phyloP scores from a whole-genome alignment of 2,113 vertebrate species.

The Forbesichthys agassizii region DNA sequence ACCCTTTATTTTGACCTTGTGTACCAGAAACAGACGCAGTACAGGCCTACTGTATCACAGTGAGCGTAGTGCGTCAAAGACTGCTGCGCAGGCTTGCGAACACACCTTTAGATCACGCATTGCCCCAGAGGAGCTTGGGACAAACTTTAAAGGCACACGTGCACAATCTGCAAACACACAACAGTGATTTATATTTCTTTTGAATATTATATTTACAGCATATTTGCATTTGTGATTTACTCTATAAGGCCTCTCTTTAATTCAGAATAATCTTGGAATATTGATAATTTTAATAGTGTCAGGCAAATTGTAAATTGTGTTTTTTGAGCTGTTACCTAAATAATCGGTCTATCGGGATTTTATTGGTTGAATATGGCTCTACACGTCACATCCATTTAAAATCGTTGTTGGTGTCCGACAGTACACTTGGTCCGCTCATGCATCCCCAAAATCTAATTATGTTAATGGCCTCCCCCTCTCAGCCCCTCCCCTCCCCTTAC shows the following conservation, averaged over 20 bases:
- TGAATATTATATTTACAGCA: conserved; percentile 24
- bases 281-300: conserved; percentile 33
- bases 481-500: too few species aligned
- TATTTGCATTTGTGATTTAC: conserved; percentile 44
- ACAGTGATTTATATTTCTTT: conserved; percentile 4
- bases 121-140: conserved; percentile 4
- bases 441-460: too few species aligned
- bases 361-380: too few species aligned
- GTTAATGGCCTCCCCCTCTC: background rate
- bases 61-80: conserved; percentile 2
- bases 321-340: too few species aligned
- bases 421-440: too few species aligned
- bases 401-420: too few species aligned
- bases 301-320: too few species aligned
- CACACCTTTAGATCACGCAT: background rate
- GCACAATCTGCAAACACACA: background rate
- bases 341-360: too few species aligned
- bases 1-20: too few species aligned
- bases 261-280: conserved; percentile 61
- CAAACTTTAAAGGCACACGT: background rate
- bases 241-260: conserved; percentile 40
- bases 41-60: conserved; percentile 1
- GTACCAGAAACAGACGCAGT: background rate
- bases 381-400: too few species aligned
- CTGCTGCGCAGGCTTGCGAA: conserved; percentile 4